Conservation (phyloP, 2,888 invertebrate genomes). For the Rotaria socialis region DNA sequence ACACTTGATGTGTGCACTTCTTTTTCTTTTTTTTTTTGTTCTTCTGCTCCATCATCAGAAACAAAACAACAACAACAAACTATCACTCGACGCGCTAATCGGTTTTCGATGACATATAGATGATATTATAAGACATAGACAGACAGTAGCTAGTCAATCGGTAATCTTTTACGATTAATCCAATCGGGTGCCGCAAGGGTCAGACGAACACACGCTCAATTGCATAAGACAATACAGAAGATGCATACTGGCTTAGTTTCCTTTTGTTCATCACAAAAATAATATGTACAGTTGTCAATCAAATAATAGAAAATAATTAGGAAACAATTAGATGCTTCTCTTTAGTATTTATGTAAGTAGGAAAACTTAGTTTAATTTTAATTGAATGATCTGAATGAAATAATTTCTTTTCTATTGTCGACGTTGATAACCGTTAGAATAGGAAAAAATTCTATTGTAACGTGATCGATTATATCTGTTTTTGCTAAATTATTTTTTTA, state of each 20-base stretch:
- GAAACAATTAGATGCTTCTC: not conserved
- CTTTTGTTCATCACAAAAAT: not conserved
- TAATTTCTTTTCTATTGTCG: too few species aligned
- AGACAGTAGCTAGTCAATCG: slow-evolving; percentile 12
- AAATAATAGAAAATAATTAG: not conserved
- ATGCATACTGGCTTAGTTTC: not conserved
- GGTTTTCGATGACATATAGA: not conserved
- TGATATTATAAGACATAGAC: not conserved
- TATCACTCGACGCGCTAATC: not conserved
- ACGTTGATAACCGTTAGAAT: too few species aligned
- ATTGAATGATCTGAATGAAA: too few species aligned
- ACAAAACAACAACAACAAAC: not conserved
- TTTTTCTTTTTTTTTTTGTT: not conserved
- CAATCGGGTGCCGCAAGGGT: not conserved
- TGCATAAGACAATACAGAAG: not conserved
- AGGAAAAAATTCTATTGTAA: too few species aligned
- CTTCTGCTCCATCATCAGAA: not conserved
- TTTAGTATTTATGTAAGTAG: not conserved
- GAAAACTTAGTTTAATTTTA: too few species aligned
- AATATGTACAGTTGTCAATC: not conserved
- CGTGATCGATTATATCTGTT: too few species aligned
- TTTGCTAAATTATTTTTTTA: not conserved
- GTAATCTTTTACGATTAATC: not conserved
- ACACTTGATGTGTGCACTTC: not conserved
- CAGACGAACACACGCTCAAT: slow-evolving; percentile 8